Evolutionary conservation across 1,140 invertebrate species (phyloP).

Genomic region (Leptinotarsa defecta): DNA sequence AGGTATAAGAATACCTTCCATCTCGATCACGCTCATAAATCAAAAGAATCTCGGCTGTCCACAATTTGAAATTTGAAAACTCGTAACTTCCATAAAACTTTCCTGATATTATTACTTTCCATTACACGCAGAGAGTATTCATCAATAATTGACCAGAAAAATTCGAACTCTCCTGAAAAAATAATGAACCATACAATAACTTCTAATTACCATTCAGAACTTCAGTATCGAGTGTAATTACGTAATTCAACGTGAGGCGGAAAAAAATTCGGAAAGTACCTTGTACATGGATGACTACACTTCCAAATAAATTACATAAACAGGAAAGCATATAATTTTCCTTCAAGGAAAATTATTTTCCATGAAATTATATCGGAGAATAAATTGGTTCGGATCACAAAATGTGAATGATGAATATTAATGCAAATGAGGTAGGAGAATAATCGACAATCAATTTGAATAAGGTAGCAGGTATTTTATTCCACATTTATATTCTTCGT

Average conservation of each 20-base stretch:
- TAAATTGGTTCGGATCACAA: conserved; percentile 7
- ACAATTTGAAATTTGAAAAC: no score
- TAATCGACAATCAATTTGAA: conserved; percentile 1
- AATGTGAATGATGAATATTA: conserved; percentile 4
- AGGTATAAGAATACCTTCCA: no score
- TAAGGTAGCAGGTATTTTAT: background rate
- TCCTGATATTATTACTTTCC: no score
- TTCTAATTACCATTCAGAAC: background rate
- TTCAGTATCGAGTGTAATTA: conserved; percentile 8
- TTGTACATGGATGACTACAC: conserved; percentile 10
- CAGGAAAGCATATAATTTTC: conserved; percentile 18
- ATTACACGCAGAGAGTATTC: no score
- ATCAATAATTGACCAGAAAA: no score
- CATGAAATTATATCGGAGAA: background rate
- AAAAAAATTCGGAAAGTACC: conserved; percentile 4
- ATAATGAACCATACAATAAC: background rate
- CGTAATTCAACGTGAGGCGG: background rate
- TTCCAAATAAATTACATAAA: conserved; percentile 16
- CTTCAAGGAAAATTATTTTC: conserved; percentile 15
- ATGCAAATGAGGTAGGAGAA: background rate
- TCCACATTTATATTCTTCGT: no score
- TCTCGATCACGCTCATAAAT: no score
- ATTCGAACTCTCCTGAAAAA: background rate
- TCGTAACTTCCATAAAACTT: no score
- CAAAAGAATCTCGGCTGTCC: no score